Base-by-base conservation (phyloP, 2,797 vertebrate species). In the Micropoecilia bifurca region DNA sequence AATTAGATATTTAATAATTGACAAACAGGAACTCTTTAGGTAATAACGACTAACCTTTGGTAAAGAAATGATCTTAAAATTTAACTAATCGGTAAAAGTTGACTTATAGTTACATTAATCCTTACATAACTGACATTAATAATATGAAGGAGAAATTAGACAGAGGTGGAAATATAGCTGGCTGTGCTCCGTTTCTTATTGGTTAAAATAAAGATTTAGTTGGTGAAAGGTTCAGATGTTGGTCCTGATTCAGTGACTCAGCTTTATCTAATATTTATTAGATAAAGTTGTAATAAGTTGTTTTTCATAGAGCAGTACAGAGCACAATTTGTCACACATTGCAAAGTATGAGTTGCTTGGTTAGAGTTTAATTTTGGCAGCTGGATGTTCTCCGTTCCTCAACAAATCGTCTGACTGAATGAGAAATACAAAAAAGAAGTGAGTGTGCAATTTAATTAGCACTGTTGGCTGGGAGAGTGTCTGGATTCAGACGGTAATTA, bases 331-430 rank as follows among this genome's bases (percentile, higher is more conserved):
- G 63, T 68, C 36, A 68, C 63, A 22, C 36, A 41, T 68, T 39
- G 9, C 20, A 68, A 68, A 68, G 63, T 41, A 25, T 68, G 18
- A 10, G 63, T 5, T 66, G 33, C 33, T 41, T 41, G 20, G 36
- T 68, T 68, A 25, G 33, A 66, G 18, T 68, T 68, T 68, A 41
- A 39, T 68, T 68, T 6, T 68, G 63, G 63, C 63, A 68, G 63
- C 63, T 41, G 63, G 36, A 41, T 25, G 36, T 68, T 9, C 18
- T 68, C 20, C 4, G 10, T 68, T 68, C 63, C 63, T 41, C 36
- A 68, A 22, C 39, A 68, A 68, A 39, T 39, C 13, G 33, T 22
- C 7, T 41, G 20, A 68, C 33, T 39, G 63, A 68, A 68, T 68
- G 36, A 68, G 63, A 39, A 68, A 68, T 5, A 68, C 30, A 68